phyloP scores from a whole-genome alignment of 2,797 vertebrate genomes.

The Emys orbicularis region DNA sequence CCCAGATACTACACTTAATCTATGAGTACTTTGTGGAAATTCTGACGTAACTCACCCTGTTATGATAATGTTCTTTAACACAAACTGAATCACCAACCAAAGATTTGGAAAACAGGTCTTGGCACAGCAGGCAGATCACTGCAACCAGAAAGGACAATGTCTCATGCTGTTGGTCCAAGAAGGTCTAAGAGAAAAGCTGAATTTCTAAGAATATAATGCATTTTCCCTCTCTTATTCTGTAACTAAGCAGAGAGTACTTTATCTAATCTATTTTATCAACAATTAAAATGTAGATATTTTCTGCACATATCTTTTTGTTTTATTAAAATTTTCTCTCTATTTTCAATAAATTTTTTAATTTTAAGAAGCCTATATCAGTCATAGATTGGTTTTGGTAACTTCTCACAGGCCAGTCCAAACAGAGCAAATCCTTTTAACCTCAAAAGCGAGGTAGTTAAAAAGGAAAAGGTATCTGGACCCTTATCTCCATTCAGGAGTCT shows the following conservation, averaged over 20 bases:
- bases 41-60: conserved; percentile 16
- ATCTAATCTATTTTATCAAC: neutral
- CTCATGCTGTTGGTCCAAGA: neutral
- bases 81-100: neutral
- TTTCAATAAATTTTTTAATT: neutral
- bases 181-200: neutral
- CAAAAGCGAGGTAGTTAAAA: neutral
- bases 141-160: neutral
- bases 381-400: accelerated
- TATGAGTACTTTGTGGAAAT: conserved; percentile 12
- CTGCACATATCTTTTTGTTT: conserved; percentile 8
- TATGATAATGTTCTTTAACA: conserved; percentile 11
- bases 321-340: neutral
- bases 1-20: neutral
- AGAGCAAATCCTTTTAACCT: neutral
- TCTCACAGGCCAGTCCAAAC: neutral
- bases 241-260: neutral
- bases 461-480: neutral
- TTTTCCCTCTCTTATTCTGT: neutral
- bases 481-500: neutral
- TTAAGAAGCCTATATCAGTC: neutral
- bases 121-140: neutral
- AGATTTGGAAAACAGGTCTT: neutral
- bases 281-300: neutral
- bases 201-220: neutral